phyloP scores from a whole-genome alignment of 2,888 invertebrate genomes.

The Drosophila lutescens region DNA sequence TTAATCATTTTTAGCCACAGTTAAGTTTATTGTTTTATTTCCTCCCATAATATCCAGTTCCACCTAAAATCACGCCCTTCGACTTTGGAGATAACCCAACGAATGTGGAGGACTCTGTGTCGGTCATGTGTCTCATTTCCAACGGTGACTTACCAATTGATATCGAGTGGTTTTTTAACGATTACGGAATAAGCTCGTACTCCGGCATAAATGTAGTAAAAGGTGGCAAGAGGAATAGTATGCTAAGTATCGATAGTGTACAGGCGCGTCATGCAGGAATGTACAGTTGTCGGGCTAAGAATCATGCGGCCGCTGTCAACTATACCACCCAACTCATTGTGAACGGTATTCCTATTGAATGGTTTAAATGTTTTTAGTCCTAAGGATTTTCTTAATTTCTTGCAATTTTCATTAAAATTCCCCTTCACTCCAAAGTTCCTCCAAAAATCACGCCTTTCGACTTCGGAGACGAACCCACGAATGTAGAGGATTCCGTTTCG shows the following conservation, averaged over 20 bases:
- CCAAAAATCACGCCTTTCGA: conserved; percentile 91
- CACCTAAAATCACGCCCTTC: conserved; percentile 89
- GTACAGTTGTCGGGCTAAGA: conserved; percentile 90
- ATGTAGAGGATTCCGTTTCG: conserved; percentile 89
- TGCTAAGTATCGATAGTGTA: conserved; percentile 88
- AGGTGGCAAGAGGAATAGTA: conserved; percentile 87
- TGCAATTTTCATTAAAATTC: background rate
- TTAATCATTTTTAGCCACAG: background rate
- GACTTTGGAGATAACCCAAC: conserved; percentile 90
- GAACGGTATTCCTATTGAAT: conserved; percentile 85
- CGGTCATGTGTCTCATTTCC: conserved; percentile 89
- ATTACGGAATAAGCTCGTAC: conserved; percentile 82
- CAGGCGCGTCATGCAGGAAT: conserved; percentile 89
- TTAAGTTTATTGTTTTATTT: conserved; percentile 28
- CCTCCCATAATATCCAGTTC: conserved; percentile 39
- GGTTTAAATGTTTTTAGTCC: background rate
- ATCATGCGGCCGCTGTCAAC: conserved; percentile 88
- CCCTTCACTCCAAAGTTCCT: conserved; percentile 86
- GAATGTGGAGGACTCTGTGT: conserved; percentile 89
- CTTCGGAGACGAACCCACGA: conserved; percentile 90
- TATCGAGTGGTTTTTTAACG: conserved; percentile 88
- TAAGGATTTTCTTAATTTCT: conserved; percentile 1
- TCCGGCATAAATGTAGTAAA: conserved; percentile 85
- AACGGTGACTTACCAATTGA: conserved; percentile 89
- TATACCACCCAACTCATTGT: conserved; percentile 89